phyloP scores from a whole-genome alignment of 2,113 vertebrate species.

The Turnix velox region DNA sequence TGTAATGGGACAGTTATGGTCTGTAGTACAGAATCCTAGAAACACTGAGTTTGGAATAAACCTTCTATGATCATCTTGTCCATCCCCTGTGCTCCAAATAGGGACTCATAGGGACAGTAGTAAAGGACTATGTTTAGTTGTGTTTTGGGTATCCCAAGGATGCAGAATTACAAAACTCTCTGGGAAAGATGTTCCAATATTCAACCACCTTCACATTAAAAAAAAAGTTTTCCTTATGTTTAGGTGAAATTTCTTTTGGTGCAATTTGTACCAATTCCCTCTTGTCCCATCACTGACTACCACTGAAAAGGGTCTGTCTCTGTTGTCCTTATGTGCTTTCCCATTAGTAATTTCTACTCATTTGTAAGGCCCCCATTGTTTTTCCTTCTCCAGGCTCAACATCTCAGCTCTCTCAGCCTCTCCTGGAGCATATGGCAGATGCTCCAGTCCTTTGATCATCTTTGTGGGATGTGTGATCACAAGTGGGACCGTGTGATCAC shows the following conservation, averaged over 20 bases:
- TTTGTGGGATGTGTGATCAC: neutral
- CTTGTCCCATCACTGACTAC: neutral
- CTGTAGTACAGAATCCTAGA: neutral
- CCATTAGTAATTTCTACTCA: neutral
- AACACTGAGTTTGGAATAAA: neutral
- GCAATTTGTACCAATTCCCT: neutral
- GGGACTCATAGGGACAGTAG: neutral
- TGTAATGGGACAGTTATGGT: neutral
- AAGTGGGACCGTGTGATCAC: neutral
- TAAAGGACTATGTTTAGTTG: neutral
- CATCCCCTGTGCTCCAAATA: neutral
- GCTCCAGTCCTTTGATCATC: neutral
- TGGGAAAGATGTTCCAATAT: neutral
- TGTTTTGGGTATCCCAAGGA: neutral
- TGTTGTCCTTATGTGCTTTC: neutral
- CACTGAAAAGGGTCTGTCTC: neutral
- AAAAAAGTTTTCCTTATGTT: neutral
- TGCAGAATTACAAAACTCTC: neutral
- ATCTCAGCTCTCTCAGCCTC: neutral
- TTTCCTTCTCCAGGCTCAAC: neutral
- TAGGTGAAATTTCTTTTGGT: neutral
- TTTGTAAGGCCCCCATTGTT: neutral
- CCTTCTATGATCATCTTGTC: neutral
- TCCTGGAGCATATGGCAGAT: neutral
- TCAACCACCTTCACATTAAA: neutral